Evolutionary conservation across 2,797 vertebrate genomes (phyloP).

Genomic region (Sebastes jordani): DNA sequence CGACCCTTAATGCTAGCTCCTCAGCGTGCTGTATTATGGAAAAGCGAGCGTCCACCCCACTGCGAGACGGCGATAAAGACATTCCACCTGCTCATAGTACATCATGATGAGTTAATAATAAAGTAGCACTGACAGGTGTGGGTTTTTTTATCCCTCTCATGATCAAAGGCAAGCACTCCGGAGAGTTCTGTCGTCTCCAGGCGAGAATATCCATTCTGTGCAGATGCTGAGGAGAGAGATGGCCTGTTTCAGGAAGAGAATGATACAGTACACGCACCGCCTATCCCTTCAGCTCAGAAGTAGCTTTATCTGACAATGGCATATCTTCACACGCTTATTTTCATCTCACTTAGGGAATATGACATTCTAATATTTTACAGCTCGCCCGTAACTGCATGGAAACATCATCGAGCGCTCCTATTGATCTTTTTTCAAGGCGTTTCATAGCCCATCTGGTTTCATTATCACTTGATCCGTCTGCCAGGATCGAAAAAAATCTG

Average conservation of each 20-base stretch:
- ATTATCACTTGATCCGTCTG: constrained; percentile 71
- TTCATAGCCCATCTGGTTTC: constrained; percentile 64
- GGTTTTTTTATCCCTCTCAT: constrained; percentile 75
- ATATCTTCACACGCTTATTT: constrained; percentile 70
- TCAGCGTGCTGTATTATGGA: constrained; percentile 47
- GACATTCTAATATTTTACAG: constrained; percentile 65
- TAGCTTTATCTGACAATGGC: constrained; percentile 72
- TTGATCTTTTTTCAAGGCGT: constrained; percentile 57
- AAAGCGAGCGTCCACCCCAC: constrained; percentile 56
- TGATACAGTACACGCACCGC: constrained; percentile 67
- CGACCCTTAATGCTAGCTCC: constrained; percentile 59
- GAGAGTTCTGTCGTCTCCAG: constrained; percentile 80
- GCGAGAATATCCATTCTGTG: constrained; percentile 77
- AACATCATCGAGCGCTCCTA: constrained; percentile 53
- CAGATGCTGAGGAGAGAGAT: constrained; percentile 77
- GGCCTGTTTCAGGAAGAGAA: constrained; percentile 72
- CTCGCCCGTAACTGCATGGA: constrained; percentile 39
- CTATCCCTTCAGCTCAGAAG: constrained; percentile 56
- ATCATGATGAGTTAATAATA: constrained; percentile 84
- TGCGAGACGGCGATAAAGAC: constrained; percentile 70
- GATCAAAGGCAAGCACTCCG: constrained; percentile 80
- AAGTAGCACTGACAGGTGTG: constrained; percentile 81
- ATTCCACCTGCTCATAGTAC: constrained; percentile 78
- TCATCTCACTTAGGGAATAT: constrained; percentile 68
- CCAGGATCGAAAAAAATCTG: constrained; percentile 41